Evolutionary conservation across 2,888 invertebrate genomes (phyloP), one percentile per base, ranked within the genome.

Genomic region (Micoletzkya japonica): DNA sequence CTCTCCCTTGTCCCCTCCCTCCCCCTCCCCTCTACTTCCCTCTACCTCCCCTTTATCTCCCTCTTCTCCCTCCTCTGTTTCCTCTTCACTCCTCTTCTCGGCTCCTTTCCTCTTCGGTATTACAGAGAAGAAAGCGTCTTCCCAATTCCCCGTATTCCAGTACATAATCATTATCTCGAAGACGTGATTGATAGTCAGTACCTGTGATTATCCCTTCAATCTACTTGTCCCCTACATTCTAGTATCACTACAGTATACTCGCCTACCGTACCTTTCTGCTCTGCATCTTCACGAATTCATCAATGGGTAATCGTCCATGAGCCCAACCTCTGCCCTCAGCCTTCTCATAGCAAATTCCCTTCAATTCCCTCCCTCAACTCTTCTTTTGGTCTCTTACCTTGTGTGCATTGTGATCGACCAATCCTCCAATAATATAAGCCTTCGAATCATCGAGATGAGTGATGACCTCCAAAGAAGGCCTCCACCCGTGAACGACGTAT

Each of bases 371-470:
- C n/a, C n/a, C n/a, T n/a, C n/a, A n/a, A n/a, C n/a, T n/a, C n/a
- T n/a, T n/a, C 54, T 4, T 30, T 26, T 30, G 24, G 54, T n/a
- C n/a, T 7, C 32, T 32, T 7, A 64, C 92, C 89, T 96, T 97
- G 79, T 95, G 92, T 79, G 91, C 90, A 88, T 98, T 98, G 86
- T 98, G 97, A 88, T 98, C 98, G 0, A 98, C 95, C 57, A 98
- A 88, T 34, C 96, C 98, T 52, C 98, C 98, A 86, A 98, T 96
- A 63, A 98, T 90, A 85, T 97, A 98, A 58, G 91, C 90, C 85
- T 91, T 91, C 74, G 91, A 89, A 30, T 91, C 90, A 79, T 92
- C 91, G 81, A 95, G 88, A 7, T 75, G 70, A 17, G 63, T 71
- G 4, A 84, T 67, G 10, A 78, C 77, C 75, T 75, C 32, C 10